phyloP scores from a whole-genome alignment of 2,797 vertebrate species.

The Phoeniculus purpureus region DNA sequence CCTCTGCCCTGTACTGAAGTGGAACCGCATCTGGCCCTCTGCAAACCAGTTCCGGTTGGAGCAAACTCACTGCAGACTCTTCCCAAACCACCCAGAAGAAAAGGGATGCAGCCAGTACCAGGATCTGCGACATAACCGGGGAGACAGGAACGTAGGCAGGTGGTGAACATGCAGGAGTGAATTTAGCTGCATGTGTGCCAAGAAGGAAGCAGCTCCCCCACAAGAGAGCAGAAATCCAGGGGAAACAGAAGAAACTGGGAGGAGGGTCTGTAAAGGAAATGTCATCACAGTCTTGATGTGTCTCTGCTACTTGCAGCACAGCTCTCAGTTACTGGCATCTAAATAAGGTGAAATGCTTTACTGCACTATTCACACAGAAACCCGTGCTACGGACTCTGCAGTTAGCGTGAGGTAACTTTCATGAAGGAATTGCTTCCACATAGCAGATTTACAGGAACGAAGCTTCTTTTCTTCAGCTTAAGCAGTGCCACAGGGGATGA shows the following conservation, averaged over 20 bases:
- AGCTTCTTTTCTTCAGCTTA: not conserved
- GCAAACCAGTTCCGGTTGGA: not conserved
- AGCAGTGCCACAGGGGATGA: constrained; percentile 16
- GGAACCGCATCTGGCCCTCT: not conserved
- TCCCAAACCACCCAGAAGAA: not conserved
- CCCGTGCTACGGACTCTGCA: not conserved
- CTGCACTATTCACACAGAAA: not conserved
- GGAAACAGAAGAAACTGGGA: not conserved
- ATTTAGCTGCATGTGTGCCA: not conserved
- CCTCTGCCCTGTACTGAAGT: not conserved
- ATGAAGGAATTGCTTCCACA: not conserved
- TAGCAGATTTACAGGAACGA: not conserved
- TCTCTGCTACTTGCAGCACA: not conserved
- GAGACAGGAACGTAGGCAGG: not conserved
- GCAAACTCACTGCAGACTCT: not conserved
- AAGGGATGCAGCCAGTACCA: not conserved
- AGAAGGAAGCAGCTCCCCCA: not conserved
- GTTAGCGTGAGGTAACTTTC: not conserved
- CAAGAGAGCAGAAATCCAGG: not conserved
- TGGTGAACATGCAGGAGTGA: not conserved
- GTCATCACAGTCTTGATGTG: not conserved
- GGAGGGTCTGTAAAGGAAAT: not conserved
- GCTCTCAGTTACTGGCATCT: not conserved
- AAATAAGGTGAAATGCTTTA: not conserved
- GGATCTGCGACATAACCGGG: not conserved